Evolutionary conservation across 2,113 vertebrate genomes (phyloP), one percentile per base, ranked within the genome.

Genomic region (Macrotus californicus): DNA sequence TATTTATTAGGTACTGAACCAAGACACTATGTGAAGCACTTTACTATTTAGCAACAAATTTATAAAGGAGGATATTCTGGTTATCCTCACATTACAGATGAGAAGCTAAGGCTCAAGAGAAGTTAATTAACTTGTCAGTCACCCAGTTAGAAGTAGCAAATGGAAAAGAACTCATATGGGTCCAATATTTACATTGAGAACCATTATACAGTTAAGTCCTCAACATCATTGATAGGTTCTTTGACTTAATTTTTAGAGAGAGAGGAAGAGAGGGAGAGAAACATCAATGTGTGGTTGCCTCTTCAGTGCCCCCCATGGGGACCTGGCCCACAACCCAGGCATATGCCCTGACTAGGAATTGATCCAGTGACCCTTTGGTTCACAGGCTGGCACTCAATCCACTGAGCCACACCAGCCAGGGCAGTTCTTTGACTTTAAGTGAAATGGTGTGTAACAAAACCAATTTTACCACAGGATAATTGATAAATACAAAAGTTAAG

Each of bases 61-160:
- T 91, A 24, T 90, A 92, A 91, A 22, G 50, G 3, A 72, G 10
- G 31, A 13, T 31, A 67, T 12, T 66, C 72, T 67, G 14, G 39
- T 93, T 67, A 84, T 87, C 50, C 21, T 84, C 61, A 77, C 16
- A 1, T 92, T 86, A 89, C 6, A 82, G 59, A 84, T 70, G 29
- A 84, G 26, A 94, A 66, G 13, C 36, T 46, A 67, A 91, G 48
- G 26, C 34, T 93, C n/a, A 79, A 69, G 36, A 92, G 36, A 96
- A 84, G 41, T 72, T 80, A 87, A 88, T 41, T 80, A 85, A 93
- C 46, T 56, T 80, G 41, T 86, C 29, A 86, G 31, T 69, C 31
- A 95, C 61, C 84, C 11, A 93, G n/a, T 26, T 36, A 80, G 24
- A 96, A 83, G 4, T 77, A 79, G 46, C 46, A 94, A 91, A 80